Conservation (phyloP, 92 coral and sea anemone genomes). For the Paramuricea clavata region DNA sequence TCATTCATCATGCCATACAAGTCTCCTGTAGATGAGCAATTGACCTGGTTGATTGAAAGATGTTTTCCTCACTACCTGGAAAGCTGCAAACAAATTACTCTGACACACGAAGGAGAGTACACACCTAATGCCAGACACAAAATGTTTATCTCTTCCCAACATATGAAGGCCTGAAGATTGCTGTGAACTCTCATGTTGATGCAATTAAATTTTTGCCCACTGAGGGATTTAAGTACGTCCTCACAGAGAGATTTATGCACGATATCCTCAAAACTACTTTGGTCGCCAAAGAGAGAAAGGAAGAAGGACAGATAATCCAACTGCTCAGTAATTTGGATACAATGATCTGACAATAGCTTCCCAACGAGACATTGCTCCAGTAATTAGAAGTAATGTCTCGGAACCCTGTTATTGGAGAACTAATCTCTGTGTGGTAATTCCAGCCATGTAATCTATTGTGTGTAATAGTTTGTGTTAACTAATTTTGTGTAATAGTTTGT, state of each 20-base stretch:
- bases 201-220: constrained; percentile 5
- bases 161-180: neutral
- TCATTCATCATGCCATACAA: constrained; percentile 27
- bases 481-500: too few relatives aligned
- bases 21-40: constrained; percentile 26
- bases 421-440: too few relatives aligned
- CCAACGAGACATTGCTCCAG: constrained; percentile 38
- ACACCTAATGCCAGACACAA: constrained; percentile 70
- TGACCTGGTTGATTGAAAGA: neutral
- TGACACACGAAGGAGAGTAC: constrained; percentile 47
- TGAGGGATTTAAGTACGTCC: constrained; percentile 29
- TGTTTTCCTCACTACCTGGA: neutral
- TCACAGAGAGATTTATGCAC: neutral
- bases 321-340: constrained; percentile 42
- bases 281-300: constrained; percentile 34
- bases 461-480: too few relatives aligned
- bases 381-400: too few relatives aligned
- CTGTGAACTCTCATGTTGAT: constrained; percentile 15
- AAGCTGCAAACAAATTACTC: constrained; percentile 38
- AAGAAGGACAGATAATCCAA: constrained; percentile 15
- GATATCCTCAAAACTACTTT: constrained; percentile 16
- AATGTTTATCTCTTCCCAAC: constrained; percentile 57
- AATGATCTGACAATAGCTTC: constrained; percentile 33
- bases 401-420: too few relatives aligned
- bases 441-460: too few relatives aligned